Evolutionary conservation across 1,140 invertebrate genomes (phyloP).

Genomic region (Bilobella aurantiaca): DNA sequence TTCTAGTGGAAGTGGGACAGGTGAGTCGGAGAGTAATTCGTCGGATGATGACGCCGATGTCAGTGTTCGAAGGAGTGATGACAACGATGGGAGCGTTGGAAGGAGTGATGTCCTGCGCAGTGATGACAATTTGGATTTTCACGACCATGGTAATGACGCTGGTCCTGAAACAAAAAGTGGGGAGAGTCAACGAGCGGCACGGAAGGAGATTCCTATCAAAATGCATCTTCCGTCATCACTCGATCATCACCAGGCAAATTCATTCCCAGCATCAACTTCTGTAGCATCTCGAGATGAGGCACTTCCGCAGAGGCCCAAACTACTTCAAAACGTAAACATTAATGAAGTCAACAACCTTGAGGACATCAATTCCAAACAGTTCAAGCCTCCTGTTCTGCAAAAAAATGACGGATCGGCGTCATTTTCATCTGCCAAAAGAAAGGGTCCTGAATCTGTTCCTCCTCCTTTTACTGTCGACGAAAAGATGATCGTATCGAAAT

Average conservation of each 20-base stretch:
- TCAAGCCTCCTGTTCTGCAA: neutral
- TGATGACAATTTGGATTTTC: no score
- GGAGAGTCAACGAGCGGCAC: neutral
- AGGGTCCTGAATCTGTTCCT: no score
- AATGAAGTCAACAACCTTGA: conserved; percentile 24
- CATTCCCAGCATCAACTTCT: no score
- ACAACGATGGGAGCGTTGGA: no score
- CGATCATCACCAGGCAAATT: no score
- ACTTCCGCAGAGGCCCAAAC: neutral
- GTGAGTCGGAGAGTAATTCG: conserved; percentile 6
- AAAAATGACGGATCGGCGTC: neutral
- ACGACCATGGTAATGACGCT: neutral
- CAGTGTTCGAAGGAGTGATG: no score
- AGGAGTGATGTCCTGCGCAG: no score
- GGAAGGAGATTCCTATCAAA: neutral
- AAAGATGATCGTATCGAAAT: neutral
- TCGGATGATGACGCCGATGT: conserved; percentile 5
- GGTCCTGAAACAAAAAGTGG: conserved; percentile 7
- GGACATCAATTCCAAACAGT: neutral
- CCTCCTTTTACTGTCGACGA: neutral
- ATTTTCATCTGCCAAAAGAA: no score
- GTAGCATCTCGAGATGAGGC: no score
- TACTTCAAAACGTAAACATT: conserved; percentile 3
- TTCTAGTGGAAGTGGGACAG: neutral
- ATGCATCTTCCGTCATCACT: neutral